Conservation (phyloP, 1,140 invertebrate genomes). For the Drosophila sucinea region DNA sequence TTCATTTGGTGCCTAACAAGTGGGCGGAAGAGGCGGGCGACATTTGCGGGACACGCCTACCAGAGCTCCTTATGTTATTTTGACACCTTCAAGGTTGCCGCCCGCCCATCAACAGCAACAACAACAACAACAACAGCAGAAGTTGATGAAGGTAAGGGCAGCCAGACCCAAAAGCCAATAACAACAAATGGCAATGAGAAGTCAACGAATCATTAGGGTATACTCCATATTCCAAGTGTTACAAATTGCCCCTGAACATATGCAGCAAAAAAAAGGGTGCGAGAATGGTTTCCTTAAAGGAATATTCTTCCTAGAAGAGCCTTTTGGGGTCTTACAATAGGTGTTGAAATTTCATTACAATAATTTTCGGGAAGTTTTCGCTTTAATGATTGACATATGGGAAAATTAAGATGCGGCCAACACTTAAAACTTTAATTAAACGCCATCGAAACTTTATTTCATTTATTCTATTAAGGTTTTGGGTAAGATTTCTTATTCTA, state of each 20-base stretch:
- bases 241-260: constrained; percentile 2
- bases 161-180: constrained; percentile 2
- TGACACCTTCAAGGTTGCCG: constrained; percentile 77
- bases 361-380: too few relatives aligned
- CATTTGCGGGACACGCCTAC: constrained; percentile 45
- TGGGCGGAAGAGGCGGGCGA: constrained; percentile 21
- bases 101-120: constrained; percentile 37
- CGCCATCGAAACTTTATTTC: too few relatives aligned
- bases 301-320: neutral
- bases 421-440: too few relatives aligned
- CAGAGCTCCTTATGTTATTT: constrained; percentile 68
- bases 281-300: neutral
- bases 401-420: too few relatives aligned
- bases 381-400: too few relatives aligned
- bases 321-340: neutral
- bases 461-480: too few relatives aligned
- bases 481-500: too few relatives aligned
- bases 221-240: constrained; percentile 10
- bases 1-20: constrained; percentile 75
- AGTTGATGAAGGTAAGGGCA: constrained; percentile 13
- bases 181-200: constrained; percentile 1
- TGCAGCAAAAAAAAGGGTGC: neutral
- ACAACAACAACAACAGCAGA: constrained; percentile 2
- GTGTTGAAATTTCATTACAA: neutral
- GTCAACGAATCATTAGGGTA: constrained; percentile 12